These are phyloP conservation scores for Eidolon dupreanum DNA, from an alignment of 2,797 vertebrate genomes.

Conservation along the genomic window DNA sequence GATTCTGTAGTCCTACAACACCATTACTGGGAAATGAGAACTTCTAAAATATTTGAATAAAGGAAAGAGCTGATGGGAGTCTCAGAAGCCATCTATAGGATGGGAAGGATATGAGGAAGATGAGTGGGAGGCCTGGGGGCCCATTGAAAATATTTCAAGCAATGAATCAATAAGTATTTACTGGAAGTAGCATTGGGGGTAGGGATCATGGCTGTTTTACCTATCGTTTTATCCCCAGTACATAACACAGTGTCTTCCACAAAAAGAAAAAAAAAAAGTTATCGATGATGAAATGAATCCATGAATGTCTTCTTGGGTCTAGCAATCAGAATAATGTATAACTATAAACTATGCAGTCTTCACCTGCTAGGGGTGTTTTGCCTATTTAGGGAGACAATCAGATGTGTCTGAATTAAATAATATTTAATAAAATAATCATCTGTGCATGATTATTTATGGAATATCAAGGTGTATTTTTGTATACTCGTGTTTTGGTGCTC, in stretches of 20 bases:
- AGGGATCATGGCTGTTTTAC: background rate
- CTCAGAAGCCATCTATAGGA: background rate
- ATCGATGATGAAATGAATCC: background rate
- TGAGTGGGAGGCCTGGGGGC: background rate
- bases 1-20: background rate
- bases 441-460: background rate
- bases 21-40: background rate
- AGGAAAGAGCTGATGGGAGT: background rate
- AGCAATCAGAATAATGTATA: background rate
- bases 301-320: background rate
- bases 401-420: background rate
- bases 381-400: background rate
- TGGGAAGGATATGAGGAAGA: background rate
- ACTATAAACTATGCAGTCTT: background rate
- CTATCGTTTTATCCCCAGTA: background rate
- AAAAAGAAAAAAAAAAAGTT: background rate
- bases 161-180: background rate
- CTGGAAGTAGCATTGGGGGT: background rate
- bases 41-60: background rate
- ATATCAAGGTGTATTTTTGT: background rate
- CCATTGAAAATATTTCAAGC: background rate
- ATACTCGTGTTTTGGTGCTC: background rate
- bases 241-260: background rate
- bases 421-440: background rate
- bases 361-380: background rate